These are phyloP conservation scores for Aythya baeri DNA, from an alignment of 2,113 vertebrate species.

Conservation along the genomic window DNA sequence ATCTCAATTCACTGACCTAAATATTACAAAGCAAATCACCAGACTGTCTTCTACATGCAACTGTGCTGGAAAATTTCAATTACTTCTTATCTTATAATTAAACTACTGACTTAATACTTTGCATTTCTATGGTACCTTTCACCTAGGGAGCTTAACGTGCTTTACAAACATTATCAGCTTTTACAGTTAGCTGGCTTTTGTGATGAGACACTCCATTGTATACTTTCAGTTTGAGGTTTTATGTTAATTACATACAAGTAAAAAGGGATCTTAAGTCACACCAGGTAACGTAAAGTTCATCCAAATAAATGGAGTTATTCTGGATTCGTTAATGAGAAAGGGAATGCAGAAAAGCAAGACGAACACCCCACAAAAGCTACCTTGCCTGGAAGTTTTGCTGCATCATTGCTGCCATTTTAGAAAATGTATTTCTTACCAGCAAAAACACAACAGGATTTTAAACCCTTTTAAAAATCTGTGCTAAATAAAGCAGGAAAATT, in stretches of 20 bases:
- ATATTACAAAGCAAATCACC: slow-evolving; percentile 68
- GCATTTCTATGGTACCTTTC: slow-evolving; percentile 57
- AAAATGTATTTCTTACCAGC: not conserved
- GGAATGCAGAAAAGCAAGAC: not conserved
- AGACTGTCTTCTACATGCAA: slow-evolving; percentile 39
- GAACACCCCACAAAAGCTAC: not conserved
- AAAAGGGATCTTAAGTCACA: not conserved
- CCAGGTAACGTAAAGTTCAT: slow-evolving; percentile 28
- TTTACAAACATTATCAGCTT: slow-evolving; percentile 47
- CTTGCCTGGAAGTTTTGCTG: not conserved
- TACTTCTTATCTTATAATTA: slow-evolving; percentile 69
- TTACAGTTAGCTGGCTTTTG: slow-evolving; percentile 45
- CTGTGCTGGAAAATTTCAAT: slow-evolving; percentile 25
- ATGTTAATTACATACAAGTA: slow-evolving; percentile 14
- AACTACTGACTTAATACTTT: slow-evolving; percentile 52
- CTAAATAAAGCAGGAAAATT: not conserved
- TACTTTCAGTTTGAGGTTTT: slow-evolving; percentile 2
- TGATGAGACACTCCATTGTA: not conserved
- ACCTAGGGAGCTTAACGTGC: slow-evolving; percentile 26
- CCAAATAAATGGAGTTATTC: slow-evolving; percentile 3
- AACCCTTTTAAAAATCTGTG: not conserved
- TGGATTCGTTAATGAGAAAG: not conserved
- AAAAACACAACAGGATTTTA: not conserved
- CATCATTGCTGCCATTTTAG: not conserved
- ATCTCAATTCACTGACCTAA: slow-evolving; percentile 75